These are phyloP conservation scores for Momotus momota DNA, from an alignment of 2,797 vertebrate genomes.

Conservation along the genomic window DNA sequence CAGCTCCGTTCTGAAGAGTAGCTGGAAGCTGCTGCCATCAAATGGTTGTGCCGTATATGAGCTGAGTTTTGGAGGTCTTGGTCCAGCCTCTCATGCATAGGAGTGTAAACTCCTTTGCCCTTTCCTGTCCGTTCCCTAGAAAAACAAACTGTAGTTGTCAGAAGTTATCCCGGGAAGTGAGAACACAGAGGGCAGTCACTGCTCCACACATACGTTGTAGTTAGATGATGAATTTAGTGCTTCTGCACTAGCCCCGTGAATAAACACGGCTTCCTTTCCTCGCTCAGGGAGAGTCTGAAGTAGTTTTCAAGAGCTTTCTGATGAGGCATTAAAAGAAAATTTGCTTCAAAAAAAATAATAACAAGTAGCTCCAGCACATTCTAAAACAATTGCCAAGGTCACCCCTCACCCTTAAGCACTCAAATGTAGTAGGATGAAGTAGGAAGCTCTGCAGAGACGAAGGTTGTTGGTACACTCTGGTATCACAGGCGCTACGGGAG, in stretches of 20 bases:
- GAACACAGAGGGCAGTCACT: background rate
- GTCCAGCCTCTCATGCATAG: background rate
- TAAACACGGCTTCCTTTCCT: background rate
- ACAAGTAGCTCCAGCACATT: background rate
- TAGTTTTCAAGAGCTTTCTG: constrained; percentile 31
- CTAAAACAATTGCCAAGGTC: background rate
- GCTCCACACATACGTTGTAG: background rate
- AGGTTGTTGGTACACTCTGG: background rate
- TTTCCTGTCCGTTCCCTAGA: background rate
- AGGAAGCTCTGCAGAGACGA: background rate
- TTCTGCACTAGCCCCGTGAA: background rate
- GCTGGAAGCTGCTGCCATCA: constrained; percentile 73
- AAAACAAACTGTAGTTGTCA: background rate
- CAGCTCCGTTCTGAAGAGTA: constrained; percentile 31
- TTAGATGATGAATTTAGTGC: background rate
- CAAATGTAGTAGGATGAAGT: background rate
- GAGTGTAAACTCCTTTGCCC: background rate
- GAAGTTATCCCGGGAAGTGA: background rate
- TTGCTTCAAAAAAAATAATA: background rate
- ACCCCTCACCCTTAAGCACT: background rate
- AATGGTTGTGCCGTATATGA: constrained; percentile 54
- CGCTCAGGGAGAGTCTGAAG: background rate
- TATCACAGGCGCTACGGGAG: background rate
- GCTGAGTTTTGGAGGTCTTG: constrained; percentile 58
- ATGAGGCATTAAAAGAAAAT: background rate